These are phyloP conservation scores for Serranus cabrilla DNA, from an alignment of 2,797 vertebrate genomes.

Conservation along the genomic window DNA sequence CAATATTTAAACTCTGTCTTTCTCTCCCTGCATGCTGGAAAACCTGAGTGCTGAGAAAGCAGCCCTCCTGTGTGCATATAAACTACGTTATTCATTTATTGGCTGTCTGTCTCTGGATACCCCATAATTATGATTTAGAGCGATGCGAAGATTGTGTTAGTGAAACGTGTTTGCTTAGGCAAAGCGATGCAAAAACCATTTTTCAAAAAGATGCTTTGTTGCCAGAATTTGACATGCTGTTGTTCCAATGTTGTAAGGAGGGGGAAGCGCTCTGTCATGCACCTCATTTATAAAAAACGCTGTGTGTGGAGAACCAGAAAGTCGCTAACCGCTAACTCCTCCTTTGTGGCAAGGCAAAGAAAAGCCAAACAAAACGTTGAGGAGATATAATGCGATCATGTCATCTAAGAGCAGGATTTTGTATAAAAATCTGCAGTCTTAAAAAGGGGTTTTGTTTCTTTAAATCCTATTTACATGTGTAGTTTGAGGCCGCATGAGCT, in stretches of 20 bases:
- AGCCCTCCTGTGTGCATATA: constrained; percentile 25
- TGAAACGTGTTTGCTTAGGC: constrained; percentile 69
- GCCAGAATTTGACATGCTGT: constrained; percentile 60
- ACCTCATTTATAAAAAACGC: constrained; percentile 56
- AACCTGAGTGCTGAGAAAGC: constrained; percentile 35
- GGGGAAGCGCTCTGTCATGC: constrained; percentile 49
- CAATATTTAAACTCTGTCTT: constrained; percentile 28
- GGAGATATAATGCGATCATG: neutral
- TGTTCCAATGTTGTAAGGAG: constrained; percentile 46
- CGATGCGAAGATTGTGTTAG: constrained; percentile 54
- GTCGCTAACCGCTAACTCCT: constrained; percentile 3
- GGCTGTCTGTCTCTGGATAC: constrained; percentile 48
- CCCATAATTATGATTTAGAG: constrained; percentile 65
- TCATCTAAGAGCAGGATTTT: constrained; percentile 1
- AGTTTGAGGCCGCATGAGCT: neutral
- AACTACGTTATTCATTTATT: constrained; percentile 41
- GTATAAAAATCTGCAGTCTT: neutral
- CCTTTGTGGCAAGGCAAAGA: constrained; percentile 21
- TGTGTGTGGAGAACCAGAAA: constrained; percentile 40
- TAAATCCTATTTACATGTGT: constrained; percentile 16
- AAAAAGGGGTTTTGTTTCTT: constrained; percentile 13
- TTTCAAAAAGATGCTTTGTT: constrained; percentile 53
- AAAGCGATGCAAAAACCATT: constrained; percentile 49
- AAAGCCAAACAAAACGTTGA: constrained; percentile 27
- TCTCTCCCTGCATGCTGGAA: constrained; percentile 34